Evolutionary conservation across 2,888 invertebrate genomes (phyloP).

Genomic region (Andrena hattorfiana): DNA sequence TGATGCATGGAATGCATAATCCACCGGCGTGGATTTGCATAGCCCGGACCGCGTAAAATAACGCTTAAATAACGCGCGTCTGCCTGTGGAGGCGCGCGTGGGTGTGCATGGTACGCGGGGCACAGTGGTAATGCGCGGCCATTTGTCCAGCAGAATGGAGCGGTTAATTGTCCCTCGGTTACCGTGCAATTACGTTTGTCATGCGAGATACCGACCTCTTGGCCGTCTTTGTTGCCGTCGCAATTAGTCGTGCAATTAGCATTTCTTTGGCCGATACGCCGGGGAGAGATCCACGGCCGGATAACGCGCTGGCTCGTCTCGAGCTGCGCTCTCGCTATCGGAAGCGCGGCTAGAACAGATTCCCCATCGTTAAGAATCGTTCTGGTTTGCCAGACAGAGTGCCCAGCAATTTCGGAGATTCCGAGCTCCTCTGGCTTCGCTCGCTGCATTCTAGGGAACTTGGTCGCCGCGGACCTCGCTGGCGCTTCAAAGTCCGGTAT

Average conservation of each 20-base stretch:
- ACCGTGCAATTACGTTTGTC: conserved; percentile 70
- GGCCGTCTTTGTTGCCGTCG: conserved; percentile 42
- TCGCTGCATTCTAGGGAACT: no score
- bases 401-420: no score
- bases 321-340: background rate
- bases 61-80: conserved; percentile 64
- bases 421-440: no score
- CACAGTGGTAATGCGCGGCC: conserved; percentile 52
- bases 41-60: conserved; percentile 52
- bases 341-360: background rate
- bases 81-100: background rate
- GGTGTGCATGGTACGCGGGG: no score
- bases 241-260: conserved; percentile 66
- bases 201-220: conserved; percentile 54
- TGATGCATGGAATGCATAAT: conserved; percentile 66
- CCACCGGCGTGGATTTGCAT: conserved; percentile 63
- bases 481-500: no score
- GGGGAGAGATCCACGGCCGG: conserved; percentile 16
- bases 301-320: conserved; percentile 19
- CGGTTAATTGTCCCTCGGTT: conserved; percentile 69
- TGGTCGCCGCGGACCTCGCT: no score
- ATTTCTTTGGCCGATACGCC: conserved; percentile 50
- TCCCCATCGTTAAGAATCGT: background rate
- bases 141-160: conserved; percentile 68
- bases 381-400: no score